Evolutionary conservation across 2,888 invertebrate genomes (phyloP), one percentile per base, ranked within the genome.

Genomic region (Pandemis corylana): DNA sequence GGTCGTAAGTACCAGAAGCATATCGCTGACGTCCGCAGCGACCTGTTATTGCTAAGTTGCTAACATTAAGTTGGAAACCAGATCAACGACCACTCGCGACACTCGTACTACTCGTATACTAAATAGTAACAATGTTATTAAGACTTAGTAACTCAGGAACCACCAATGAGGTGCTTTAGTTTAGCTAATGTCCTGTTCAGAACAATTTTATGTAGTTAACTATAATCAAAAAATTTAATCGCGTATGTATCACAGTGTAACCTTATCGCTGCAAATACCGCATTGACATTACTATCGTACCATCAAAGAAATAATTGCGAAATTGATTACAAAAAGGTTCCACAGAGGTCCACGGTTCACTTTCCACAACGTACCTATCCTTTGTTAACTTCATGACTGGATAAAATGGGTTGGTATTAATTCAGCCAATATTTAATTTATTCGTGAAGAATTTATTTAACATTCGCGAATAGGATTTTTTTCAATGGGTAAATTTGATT

Each of bases 391-490:
- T 56, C 15, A 20, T 56, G 20, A 56, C 15, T 56, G 20, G 3
- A 56, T 59, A 28, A 7, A 28, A 12, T 9, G 59, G 28, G 56
- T 28, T 28, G 28, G 28, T 59, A 28, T 28, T 28, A 12, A 59
- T 59, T 59, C 28, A 28, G 12, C 28, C 59, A 59, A 28, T 10
- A 59, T 28, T 28, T 59, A 59, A 59, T 59, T 59, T 59, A 59
- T 59, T 20, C 59, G 10, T 12, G 20, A 59, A 59, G 20, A 20
- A 59, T 59, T 59, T 59, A 28, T 59, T 59, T 12, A 59, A 12
- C 59, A 59, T 59, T 28, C 28, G 56, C 4, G 7, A 12, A 12
- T 59, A 59, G 59, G 59, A 28, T 28, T 28, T 28, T 59, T 59
- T 59, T 59, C 12, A 59, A 59, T 12, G 12, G 28, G 7, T 28